Base-by-base conservation (phyloP, 2,888 invertebrate species). In the Hyles lineata region DNA sequence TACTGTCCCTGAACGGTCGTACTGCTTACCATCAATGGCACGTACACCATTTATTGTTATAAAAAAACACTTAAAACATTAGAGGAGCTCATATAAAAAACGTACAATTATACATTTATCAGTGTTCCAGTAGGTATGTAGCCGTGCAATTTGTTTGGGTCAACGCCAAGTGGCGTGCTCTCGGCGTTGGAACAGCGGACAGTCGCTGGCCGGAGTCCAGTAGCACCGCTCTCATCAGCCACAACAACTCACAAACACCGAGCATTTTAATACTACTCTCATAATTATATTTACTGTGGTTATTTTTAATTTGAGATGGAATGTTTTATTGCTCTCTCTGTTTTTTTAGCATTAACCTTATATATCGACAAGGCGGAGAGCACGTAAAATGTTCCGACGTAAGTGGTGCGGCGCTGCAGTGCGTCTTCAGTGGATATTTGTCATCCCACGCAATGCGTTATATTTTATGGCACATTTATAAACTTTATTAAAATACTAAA, bases 161-260 rank as follows among this genome's bases (percentile, higher is more conserved):
- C 50, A 50, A 23, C 67, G 67, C 67, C 67, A 67, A 67, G 43
- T 50, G 43, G 23, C 50, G 43, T 67, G 50, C 67, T 67, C 50
- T 67, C 50, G 43, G 63, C 43, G 43, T 43, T n/a, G 63, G 21
- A 67, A 35, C 11, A 67, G 63, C 61, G 32, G 67, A 43, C 50
- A 50, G 55, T 55, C 43, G 17, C 67, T 67, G 67, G 67, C 67
- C 50, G 3, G 43, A 43, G 43, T 67, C 67, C 67, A 67, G 67
- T 67, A 43, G 50, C 23, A 43, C 43, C 23, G 50, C 43, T 43
- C 23, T 50, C 67, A 23, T 35, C 63, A 63, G 21, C 23, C 50
- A 50, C 67, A 23, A 50, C 50, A 7, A 43, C 11, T 21, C 21
- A 50, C 23, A 23, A 11, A 21, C 8, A 50, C 15, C 50, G 15